Conservation (phyloP, 2,797 vertebrate genomes). For the Apogon hyalosoma region DNA sequence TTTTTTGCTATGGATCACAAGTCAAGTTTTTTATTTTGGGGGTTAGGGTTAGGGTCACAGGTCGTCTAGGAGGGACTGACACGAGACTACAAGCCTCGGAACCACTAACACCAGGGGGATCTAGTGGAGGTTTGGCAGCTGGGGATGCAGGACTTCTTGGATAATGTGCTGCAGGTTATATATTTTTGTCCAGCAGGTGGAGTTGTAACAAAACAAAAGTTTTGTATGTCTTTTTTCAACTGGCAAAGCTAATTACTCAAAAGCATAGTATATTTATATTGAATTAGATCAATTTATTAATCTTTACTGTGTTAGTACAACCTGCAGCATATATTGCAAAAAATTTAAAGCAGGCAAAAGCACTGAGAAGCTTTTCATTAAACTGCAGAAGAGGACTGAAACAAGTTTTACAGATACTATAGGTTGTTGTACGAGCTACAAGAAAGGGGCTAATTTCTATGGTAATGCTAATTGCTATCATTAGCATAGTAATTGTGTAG, state of each 20-base stretch:
- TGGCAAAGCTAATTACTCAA: neutral
- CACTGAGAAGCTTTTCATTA: neutral
- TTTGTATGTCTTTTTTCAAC: neutral
- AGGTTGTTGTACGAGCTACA: neutral
- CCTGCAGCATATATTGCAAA: slow-evolving; percentile 37
- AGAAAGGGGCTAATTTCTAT: neutral
- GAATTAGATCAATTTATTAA: no score
- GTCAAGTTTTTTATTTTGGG: slow-evolving; percentile 42
- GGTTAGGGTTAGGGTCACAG: neutral
- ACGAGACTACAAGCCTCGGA: neutral
- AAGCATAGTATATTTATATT: no score
- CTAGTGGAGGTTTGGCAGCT: slow-evolving; percentile 2
- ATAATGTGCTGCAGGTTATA: slow-evolving; percentile 49
- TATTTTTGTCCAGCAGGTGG: slow-evolving; percentile 62
- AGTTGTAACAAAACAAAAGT: neutral
- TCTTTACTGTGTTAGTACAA: neutral
- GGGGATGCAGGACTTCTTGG: slow-evolving; percentile 8
- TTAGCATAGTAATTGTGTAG: neutral
- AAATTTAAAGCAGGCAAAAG: neutral
- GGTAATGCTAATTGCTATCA: no score
- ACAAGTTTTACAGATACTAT: neutral
- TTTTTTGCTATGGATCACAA: slow-evolving; percentile 83
- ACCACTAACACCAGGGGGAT: neutral
- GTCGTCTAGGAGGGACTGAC: slow-evolving; percentile 12
- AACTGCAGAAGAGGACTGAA: neutral